Conservation (phyloP, 2,888 invertebrate genomes). For the Xanthorhoe designata region DNA sequence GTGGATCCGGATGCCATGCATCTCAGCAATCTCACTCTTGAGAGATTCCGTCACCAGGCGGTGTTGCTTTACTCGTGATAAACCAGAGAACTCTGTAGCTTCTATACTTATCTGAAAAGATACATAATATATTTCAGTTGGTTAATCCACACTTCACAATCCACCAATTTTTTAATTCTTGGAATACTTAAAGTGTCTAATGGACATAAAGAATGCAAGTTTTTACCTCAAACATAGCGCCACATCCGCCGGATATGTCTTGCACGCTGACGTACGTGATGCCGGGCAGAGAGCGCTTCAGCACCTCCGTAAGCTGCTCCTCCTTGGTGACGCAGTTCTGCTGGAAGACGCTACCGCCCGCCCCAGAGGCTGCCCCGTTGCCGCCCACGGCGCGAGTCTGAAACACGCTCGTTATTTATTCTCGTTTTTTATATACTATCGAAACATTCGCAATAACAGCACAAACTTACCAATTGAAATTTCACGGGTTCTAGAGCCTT, state of each 20-base stretch:
- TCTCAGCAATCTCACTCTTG: constrained; percentile 91
- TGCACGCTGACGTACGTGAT: constrained; percentile 88
- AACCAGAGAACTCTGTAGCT: constrained; percentile 89
- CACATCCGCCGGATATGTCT: constrained; percentile 93
- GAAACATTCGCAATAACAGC: background rate
- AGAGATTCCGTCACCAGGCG: constrained; percentile 89
- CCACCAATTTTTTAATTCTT: too few relatives aligned
- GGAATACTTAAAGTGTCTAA: too few relatives aligned
- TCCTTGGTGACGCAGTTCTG: constrained; percentile 71
- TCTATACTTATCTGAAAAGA: constrained; percentile 84
- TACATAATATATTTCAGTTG: background rate
- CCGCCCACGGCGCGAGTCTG: constrained; percentile 59
- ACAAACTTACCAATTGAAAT: constrained; percentile 63
- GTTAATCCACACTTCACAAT: too few relatives aligned
- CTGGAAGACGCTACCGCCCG: constrained; percentile 58
- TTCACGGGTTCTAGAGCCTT: constrained; percentile 67
- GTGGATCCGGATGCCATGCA: constrained; percentile 93
- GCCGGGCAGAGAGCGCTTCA: constrained; percentile 84
- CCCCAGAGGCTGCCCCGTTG: constrained; percentile 40
- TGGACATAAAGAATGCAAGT: background rate
- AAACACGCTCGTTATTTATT: background rate
- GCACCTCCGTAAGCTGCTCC: constrained; percentile 64
- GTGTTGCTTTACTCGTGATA: constrained; percentile 90
- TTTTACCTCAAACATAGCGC: constrained; percentile 91
- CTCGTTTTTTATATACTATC: background rate